phyloP scores from a whole-genome alignment of 2,888 invertebrate genomes.

The Thecocarcelia acutangulata region DNA sequence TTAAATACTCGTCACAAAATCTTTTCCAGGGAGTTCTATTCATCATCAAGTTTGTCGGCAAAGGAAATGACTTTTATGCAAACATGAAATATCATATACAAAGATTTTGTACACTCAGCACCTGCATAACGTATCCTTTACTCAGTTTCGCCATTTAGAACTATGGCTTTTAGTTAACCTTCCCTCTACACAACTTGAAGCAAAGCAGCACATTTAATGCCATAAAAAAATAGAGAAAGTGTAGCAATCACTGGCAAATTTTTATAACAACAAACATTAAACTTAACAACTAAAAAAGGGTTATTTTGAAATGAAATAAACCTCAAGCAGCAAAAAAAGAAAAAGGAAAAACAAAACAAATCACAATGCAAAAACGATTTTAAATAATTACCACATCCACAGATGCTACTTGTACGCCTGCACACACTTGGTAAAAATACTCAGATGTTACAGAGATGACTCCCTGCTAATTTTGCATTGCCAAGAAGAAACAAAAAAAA shows the following conservation, averaged over 20 bases:
- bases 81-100: too few relatives aligned
- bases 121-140: too few relatives aligned
- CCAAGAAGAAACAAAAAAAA: constrained; percentile 4
- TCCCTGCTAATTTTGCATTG: constrained; percentile 47
- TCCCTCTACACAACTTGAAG: constrained; percentile 5
- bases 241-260: constrained; percentile 53
- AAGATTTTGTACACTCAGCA: too few relatives aligned
- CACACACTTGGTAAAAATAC: constrained; percentile 57
- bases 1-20: too few relatives aligned
- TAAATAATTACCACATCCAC: constrained; percentile 66
- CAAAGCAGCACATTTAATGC: constrained; percentile 6
- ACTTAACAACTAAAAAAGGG: constrained; percentile 39
- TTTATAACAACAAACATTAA: constrained; percentile 47
- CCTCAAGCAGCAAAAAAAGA: constrained; percentile 23
- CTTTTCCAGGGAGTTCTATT: too few relatives aligned
- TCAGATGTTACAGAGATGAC: constrained; percentile 57
- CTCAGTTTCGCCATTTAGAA: background rate
- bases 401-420: constrained; percentile 68
- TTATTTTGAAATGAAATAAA: constrained; percentile 52
- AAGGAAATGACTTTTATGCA: too few relatives aligned
- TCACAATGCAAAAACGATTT: constrained; percentile 34
- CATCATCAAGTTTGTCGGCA: too few relatives aligned
- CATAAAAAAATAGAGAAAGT: constrained; percentile 72
- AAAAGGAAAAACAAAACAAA: constrained; percentile 18
- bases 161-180: background rate